A percentile compares a stretch with the other conserved stretches of the same genome.
Evolutionary conservation across 2,888 invertebrate genomes (phyloP).

Genomic region (Epistrophe eligans): DNA sequence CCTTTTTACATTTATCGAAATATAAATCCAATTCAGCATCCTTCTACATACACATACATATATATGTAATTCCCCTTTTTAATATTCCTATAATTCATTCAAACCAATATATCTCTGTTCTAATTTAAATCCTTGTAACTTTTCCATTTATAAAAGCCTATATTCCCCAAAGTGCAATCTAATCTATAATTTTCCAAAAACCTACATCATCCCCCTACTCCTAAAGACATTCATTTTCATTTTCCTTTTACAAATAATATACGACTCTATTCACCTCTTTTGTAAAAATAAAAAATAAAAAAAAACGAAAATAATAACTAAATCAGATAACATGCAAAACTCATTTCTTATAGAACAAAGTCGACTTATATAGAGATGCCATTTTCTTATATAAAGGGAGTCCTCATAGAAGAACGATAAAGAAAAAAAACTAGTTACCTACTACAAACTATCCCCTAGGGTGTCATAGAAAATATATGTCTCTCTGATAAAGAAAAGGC

Average conservation of each 20-base stretch:
- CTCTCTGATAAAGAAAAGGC: conserved; percentile 40
- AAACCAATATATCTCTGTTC: conserved; percentile 9
- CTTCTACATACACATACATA: neutral
- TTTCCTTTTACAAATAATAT: conserved; percentile 38
- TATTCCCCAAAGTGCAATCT: conserved; percentile 51
- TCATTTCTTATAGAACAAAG: conserved; percentile 42
- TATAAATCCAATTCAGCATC: neutral
- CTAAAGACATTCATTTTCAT: conserved; percentile 56
- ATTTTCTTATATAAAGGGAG: neutral
- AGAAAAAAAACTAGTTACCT: conserved; percentile 18
- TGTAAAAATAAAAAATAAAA: neutral
- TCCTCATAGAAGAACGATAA: neutral
- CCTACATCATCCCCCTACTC: conserved; percentile 22
- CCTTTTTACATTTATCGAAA: conserved; percentile 13
- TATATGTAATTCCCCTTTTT: neutral
- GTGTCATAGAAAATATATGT: conserved; percentile 58
- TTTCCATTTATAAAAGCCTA: conserved; percentile 19
- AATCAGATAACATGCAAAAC: conserved; percentile 59
- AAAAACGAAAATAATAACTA: conserved; percentile 30
- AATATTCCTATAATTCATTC: conserved; percentile 23
- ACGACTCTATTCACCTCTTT: conserved; percentile 25
- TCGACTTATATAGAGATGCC: conserved; percentile 19
- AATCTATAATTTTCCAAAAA: conserved; percentile 29
- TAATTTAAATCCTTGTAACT: conserved; percentile 31
- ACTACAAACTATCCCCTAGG: conserved; percentile 62